phyloP scores from a whole-genome alignment of 2,797 vertebrate species.

The Manis pentadactyla region DNA sequence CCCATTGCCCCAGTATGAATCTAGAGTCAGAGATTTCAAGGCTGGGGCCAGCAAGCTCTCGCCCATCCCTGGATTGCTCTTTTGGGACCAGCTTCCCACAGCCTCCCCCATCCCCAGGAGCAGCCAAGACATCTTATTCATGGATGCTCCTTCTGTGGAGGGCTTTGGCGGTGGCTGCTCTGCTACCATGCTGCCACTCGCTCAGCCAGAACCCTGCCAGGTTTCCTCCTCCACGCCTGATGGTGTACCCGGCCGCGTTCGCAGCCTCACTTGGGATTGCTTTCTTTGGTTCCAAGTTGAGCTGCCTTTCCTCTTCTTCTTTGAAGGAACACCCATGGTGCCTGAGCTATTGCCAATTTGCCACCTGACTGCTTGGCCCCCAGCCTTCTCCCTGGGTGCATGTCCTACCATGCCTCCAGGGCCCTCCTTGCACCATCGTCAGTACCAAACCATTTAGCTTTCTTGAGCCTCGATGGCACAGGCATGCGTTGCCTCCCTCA shows the following conservation, averaged over 20 bases:
- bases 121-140: conserved; percentile 21
- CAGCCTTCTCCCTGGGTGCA: accelerated
- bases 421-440: neutral
- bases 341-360: neutral
- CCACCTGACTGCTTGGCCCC: neutral
- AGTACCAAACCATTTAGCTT: neutral
- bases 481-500: neutral
- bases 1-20: neutral
- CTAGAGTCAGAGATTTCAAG: neutral
- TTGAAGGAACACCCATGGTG: neutral
- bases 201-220: conserved; percentile 66
- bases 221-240: conserved; percentile 76
- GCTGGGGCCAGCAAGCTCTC: neutral
- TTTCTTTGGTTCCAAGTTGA: neutral
- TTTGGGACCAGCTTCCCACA: conserved; percentile 65
- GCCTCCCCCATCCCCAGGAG: conserved; percentile 43
- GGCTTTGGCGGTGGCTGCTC: conserved; percentile 32
- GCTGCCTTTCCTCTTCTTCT: neutral
- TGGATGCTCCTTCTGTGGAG: conserved; percentile 45
- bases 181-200: neutral
- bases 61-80: conserved; percentile 55
- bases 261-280: neutral
- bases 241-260: conserved; percentile 69
- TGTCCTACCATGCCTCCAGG: neutral
- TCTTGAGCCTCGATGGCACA: neutral